phyloP scores from a whole-genome alignment of 92 coral and sea anemone genomes.

The Metridium senile region DNA sequence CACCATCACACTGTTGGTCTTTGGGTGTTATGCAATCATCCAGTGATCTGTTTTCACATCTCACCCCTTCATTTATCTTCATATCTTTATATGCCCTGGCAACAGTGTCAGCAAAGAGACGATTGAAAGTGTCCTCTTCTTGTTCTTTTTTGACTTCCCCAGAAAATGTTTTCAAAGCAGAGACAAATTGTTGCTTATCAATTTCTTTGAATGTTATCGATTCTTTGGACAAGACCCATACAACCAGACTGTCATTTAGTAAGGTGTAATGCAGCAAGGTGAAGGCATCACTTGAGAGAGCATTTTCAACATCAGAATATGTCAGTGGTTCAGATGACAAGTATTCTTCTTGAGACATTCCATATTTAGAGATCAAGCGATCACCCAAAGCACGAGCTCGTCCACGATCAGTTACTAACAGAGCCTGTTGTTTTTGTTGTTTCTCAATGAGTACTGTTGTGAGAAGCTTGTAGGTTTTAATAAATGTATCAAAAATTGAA shows the following conservation, averaged over 20 bases:
- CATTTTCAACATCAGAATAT: background rate
- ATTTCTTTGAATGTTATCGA: background rate
- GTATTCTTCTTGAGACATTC: background rate
- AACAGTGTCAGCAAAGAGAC: background rate
- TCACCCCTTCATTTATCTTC: background rate
- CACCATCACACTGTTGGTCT: background rate
- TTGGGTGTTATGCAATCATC: background rate
- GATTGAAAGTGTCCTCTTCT: too few species aligned
- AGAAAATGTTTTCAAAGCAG: background rate
- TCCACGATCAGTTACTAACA: conserved; percentile 8
- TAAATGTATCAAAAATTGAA: conserved; percentile 20
- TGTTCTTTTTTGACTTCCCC: background rate
- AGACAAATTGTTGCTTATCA: background rate
- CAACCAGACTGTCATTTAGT: background rate
- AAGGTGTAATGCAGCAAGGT: background rate
- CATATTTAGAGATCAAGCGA: conserved; percentile 8
- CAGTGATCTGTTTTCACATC: conserved; percentile 4
- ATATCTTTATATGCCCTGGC: background rate
- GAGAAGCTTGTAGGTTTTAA: conserved; percentile 11
- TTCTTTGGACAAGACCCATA: background rate
- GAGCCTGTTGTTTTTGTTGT: background rate
- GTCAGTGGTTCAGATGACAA: background rate
- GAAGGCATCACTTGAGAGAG: background rate
- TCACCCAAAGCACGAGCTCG: conserved; percentile 25
- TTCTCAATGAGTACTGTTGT: background rate